Conservation (phyloP, 2,797 vertebrate genomes). For the Enoplosus armatus region DNA sequence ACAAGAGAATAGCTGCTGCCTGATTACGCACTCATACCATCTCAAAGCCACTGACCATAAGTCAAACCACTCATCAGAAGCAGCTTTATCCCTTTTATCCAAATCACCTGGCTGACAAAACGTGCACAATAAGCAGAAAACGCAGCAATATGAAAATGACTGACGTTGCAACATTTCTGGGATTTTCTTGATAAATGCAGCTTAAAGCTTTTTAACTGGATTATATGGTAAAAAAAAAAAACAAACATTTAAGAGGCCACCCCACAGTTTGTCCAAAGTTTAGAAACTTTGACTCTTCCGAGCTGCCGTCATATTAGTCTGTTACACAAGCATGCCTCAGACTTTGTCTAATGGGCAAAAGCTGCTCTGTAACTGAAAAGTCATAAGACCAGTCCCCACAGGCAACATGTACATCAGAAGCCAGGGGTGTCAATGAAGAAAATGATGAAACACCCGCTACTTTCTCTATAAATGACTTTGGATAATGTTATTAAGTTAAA, state of each 20-base stretch:
- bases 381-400: no score
- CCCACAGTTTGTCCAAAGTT: slow-evolving; percentile 3
- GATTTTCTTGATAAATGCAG: not conserved
- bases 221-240: not conserved
- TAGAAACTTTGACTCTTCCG: not conserved
- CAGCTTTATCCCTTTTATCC: not conserved
- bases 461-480: not conserved
- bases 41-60: not conserved
- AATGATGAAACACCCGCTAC: not conserved
- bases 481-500: not conserved
- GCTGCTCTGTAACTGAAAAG: not conserved
- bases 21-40: not conserved
- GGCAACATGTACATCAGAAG: not conserved
- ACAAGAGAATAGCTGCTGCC: not conserved
- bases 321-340: not conserved
- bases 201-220: slow-evolving; percentile 17
- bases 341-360: not conserved
- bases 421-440: not conserved
- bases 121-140: slow-evolving; percentile 28
- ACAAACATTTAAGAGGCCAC: not conserved
- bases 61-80: not conserved
- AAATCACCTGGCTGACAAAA: slow-evolving; percentile 11
- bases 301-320: not conserved
- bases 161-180: not conserved
- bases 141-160: not conserved